phyloP scores from a whole-genome alignment of 2,113 vertebrate species.

The Psittacara wagleri region DNA sequence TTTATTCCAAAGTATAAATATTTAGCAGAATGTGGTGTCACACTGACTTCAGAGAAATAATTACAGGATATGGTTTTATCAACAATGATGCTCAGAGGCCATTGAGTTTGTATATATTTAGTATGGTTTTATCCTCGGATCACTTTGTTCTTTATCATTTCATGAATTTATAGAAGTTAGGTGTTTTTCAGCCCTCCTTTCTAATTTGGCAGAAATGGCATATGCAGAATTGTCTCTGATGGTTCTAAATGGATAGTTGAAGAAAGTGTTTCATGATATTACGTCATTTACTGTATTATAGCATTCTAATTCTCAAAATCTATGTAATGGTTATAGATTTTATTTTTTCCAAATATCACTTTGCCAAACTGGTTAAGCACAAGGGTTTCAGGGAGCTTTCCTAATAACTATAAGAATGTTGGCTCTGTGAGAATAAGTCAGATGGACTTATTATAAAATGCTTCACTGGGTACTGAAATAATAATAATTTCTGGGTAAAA shows the following conservation, averaged over 20 bases:
- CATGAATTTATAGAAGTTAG: conserved; percentile 54
- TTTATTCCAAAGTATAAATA: conserved; percentile 75
- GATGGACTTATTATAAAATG: neutral
- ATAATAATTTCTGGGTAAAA: neutral
- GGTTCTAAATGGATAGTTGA: conserved; percentile 40
- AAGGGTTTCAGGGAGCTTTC: neutral
- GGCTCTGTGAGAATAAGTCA: neutral
- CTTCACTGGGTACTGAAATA: neutral
- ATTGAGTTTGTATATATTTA: conserved; percentile 49
- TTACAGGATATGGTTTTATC: conserved; percentile 65
- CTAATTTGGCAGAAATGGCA: conserved; percentile 1
- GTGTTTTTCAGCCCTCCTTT: conserved; percentile 44
- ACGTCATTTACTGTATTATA: conserved; percentile 26
- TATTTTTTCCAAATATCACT: neutral
- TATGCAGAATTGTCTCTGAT: neutral
- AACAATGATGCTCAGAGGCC: conserved; percentile 40
- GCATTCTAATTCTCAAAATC: neutral
- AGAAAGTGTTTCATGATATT: conserved; percentile 7
- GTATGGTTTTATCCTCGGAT: conserved; percentile 58
- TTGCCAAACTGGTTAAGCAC: neutral
- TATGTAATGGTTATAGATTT: neutral
- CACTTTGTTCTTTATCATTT: conserved; percentile 50
- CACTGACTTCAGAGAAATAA: conserved; percentile 69
- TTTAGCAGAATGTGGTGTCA: conserved; percentile 68
- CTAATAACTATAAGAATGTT: neutral